Evolutionary conservation across 2,113 vertebrate genomes (phyloP).

Genomic region (Varanus komodoensis): DNA sequence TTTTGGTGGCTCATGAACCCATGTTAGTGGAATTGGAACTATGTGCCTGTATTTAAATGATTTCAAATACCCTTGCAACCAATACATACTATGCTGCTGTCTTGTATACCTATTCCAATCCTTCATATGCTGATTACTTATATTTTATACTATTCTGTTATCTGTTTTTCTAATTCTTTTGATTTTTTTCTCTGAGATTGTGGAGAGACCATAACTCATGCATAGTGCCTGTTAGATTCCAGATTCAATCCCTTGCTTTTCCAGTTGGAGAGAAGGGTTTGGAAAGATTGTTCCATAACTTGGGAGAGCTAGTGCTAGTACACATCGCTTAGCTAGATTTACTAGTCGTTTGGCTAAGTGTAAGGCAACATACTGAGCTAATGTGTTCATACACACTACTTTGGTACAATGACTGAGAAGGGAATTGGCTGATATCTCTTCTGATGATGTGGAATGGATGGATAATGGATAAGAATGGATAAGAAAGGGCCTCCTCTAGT

Average conservation of each 20-base stretch:
- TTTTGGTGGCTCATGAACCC: not conserved
- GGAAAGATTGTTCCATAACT: not conserved
- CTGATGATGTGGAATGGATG: not conserved
- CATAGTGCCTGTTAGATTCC: no score
- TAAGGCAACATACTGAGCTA: not conserved
- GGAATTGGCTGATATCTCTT: not conserved
- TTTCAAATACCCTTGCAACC: not conserved
- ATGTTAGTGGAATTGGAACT: not conserved
- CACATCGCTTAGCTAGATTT: not conserved
- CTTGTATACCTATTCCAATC: not conserved
- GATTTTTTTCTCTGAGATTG: not conserved
- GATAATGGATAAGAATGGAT: not conserved
- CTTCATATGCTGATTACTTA: slow-evolving; percentile 14
- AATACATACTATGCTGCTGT: not conserved
- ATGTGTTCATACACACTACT: not conserved
- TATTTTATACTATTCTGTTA: not conserved
- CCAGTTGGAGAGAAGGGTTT: not conserved
- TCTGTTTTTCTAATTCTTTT: not conserved
- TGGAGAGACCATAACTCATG: not conserved
- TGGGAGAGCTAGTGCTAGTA: not conserved
- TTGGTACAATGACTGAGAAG: not conserved
- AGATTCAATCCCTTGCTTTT: not conserved
- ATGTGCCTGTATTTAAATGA: not conserved
- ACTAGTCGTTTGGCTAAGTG: not conserved
- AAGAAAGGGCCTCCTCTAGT: not conserved